Evolutionary conservation across 2,113 vertebrate genomes (phyloP).

Genomic region (Lagenorhynchus albirostris): DNA sequence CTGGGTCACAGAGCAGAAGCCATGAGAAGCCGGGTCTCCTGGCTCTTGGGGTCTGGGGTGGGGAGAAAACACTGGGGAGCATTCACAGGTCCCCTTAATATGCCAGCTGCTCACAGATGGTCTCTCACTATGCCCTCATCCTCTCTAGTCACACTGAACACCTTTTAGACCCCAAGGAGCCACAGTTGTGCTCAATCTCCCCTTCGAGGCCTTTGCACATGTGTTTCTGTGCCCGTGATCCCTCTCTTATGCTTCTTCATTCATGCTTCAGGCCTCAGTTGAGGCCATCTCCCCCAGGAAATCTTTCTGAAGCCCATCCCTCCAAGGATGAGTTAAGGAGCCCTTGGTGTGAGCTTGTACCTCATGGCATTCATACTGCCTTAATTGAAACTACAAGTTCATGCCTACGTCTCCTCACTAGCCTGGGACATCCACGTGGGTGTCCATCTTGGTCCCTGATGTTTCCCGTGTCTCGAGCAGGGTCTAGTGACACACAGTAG

Average conservation of each 20-base stretch:
- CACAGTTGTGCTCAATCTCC: not conserved
- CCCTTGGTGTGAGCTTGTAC: not conserved
- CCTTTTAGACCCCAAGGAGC: not conserved
- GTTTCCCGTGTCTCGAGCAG: not conserved
- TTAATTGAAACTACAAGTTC: not conserved
- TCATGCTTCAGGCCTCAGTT: not conserved
- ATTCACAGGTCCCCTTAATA: not conserved
- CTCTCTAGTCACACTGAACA: not conserved
- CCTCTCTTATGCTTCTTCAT: not conserved
- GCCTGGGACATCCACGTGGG: not conserved
- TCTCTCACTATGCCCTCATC: not conserved
- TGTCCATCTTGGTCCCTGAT: not conserved
- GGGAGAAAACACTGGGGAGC: not conserved
- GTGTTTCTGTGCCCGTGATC: not conserved
- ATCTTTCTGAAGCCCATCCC: not conserved
- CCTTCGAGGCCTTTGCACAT: not conserved
- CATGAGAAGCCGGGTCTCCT: not conserved
- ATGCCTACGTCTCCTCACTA: not conserved
- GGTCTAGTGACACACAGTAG: not conserved
- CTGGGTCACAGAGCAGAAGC: not conserved
- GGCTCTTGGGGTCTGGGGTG: not conserved
- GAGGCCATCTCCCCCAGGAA: not conserved
- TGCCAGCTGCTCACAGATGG: not conserved
- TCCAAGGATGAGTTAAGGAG: not conserved
- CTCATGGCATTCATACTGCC: not conserved